These are phyloP conservation scores for Chaetogeoica ovagalla DNA, from an alignment of 2,888 invertebrate species.

Conservation along the genomic window DNA sequence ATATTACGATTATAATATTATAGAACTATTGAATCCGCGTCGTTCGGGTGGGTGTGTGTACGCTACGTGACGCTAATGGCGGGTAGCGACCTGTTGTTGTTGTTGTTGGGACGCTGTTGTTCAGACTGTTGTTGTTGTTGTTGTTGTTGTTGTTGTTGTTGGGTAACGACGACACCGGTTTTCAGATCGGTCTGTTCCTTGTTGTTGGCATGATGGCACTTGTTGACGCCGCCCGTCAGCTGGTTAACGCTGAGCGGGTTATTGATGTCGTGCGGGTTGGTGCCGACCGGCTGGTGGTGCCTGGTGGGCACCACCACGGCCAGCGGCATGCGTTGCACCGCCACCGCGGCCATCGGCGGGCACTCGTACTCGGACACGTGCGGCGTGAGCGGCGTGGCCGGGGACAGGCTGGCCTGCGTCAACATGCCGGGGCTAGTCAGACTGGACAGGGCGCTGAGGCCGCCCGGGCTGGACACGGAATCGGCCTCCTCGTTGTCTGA, in stretches of 20 bases:
- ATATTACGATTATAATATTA: not conserved
- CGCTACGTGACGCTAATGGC: constrained; percentile 51
- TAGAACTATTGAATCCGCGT: constrained; percentile 5
- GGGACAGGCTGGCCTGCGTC: constrained; percentile 72
- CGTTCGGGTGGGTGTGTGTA: not conserved
- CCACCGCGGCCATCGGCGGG: constrained; percentile 57
- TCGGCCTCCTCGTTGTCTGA: constrained; percentile 66
- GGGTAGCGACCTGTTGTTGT: constrained; percentile 26
- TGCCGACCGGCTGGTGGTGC: constrained; percentile 75
- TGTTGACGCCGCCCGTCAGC: constrained; percentile 61
- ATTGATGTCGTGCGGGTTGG: constrained; percentile 88
- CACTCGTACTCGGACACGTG: constrained; percentile 59
- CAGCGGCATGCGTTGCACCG: constrained; percentile 57
- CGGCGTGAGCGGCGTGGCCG: constrained; percentile 64
- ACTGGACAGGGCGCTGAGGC: constrained; percentile 70
- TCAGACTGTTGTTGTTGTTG: constrained; percentile 43
- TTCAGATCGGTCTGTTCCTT: constrained; percentile 47
- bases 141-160: constrained; percentile 40
- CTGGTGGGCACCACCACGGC: constrained; percentile 62
- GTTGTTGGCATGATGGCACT: constrained; percentile 51
- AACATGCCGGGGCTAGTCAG: constrained; percentile 73
- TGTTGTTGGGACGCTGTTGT: constrained; percentile 34
- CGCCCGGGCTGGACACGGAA: constrained; percentile 66
- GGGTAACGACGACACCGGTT: constrained; percentile 11
- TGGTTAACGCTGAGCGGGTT: constrained; percentile 90